A percentile compares a stretch with the other conserved stretches of the same genome.
Conservation (phyloP, 1,140 invertebrate species). For the Heliconius eleuchia region DNA sequence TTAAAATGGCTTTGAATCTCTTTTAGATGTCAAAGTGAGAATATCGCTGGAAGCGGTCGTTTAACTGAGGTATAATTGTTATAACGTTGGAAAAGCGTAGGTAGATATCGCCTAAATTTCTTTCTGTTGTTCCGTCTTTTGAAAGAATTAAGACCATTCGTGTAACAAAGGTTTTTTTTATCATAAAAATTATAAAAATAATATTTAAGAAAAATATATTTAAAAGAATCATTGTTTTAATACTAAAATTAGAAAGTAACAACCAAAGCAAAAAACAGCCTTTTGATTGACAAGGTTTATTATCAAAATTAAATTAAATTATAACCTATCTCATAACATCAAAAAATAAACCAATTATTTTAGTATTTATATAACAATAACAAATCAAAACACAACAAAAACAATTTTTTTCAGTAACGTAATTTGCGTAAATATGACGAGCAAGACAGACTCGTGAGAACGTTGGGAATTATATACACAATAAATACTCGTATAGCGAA, state of each 20-base stretch:
- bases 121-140: not conserved
- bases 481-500: slow-evolving; percentile 11
- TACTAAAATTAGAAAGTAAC: not conserved
- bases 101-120: not conserved
- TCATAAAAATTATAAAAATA: not conserved
- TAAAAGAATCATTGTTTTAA: not conserved
- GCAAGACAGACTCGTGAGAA: slow-evolving; percentile 4
- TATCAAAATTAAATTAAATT: no score
- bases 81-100: not conserved
- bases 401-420: not conserved
- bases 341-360: no score
- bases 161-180: not conserved
- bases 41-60: not conserved
- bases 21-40: not conserved
- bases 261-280: not conserved
- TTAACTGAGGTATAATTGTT: slow-evolving; percentile 5
- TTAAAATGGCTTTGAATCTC: not conserved
- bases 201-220: not conserved
- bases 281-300: no score
- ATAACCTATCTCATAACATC: no score
- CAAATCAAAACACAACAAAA: not conserved
- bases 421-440: slow-evolving; percentile 7
- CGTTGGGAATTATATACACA: slow-evolving; percentile 19
- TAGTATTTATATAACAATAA: not conserved
- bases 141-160: not conserved